Evolutionary conservation across 2,888 invertebrate genomes (phyloP), one percentile per base, ranked within the genome.

Genomic region (Drosophila robusta): DNA sequence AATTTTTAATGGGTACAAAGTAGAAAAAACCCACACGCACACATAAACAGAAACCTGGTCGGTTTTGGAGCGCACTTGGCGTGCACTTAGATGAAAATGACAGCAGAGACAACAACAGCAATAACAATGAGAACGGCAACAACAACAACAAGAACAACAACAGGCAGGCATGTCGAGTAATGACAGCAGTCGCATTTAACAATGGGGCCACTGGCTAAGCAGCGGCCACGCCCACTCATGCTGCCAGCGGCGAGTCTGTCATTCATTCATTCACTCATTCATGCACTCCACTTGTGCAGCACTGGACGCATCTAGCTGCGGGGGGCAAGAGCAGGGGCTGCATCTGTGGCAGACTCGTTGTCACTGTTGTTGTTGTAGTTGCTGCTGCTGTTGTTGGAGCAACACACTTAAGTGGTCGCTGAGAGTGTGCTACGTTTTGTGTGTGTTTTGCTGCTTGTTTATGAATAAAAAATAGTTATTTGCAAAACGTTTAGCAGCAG

Each of bases 381-480:
- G 60, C 39, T 66, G 57, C 45, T 65, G 61, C 57, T 70, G 76
- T 68, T 86, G 81, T 51, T 73, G 70, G 58, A 68, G 73, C 72
- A 73, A 73, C 79, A 76, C 87, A 76, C 89, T 89, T 89, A 87
- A 89, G 89, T 89, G 89, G 80, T 87, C 78, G 78, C 68, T 79
- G 75, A 82, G 87, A 84, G 89, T 84, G 74, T 62, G 70, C 84
- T 64, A 80, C 78, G 86, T 73, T 78, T 72, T 79, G 70, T 78
- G 32, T 65, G 54, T 42, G 9, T 70, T 14, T 54, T 70, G 78
- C 82, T 85, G 78, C 77, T 83, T 88, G 78, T 80, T 84, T 86
- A 89, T 90, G 84, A 87, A 90, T 89, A 89, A 89, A 80, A 88
- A 89, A 87, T 88, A 80, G 81, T 73, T 90, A 88, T 89, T 89